Conservation (phyloP, 2,888 invertebrate genomes). For the Athrips mouffetella region DNA sequence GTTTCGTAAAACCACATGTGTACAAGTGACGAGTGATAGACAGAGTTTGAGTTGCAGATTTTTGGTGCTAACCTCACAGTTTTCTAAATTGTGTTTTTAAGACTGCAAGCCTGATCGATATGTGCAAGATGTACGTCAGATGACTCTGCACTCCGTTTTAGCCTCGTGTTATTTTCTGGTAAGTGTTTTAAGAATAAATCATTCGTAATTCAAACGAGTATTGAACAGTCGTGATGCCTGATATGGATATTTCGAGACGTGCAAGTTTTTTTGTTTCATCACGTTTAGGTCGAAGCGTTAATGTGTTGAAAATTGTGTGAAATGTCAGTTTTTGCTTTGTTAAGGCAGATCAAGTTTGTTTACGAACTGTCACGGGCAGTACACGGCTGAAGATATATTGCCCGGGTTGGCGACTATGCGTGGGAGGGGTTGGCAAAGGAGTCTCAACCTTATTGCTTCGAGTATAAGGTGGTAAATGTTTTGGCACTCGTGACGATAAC, state of each 20-base stretch:
- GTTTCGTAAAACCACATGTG: constrained; percentile 3
- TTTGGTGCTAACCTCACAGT: constrained; percentile 74
- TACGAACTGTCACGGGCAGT: constrained; percentile 80
- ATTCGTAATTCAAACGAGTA: constrained; percentile 23
- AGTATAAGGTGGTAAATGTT: constrained; percentile 30
- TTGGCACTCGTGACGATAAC: constrained; percentile 49
- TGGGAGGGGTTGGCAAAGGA: constrained; percentile 47
- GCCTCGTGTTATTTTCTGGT: constrained; percentile 63
- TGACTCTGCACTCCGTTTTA: constrained; percentile 63
- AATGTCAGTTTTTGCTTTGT: constrained; percentile 55
- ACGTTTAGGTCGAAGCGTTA: constrained; percentile 25
- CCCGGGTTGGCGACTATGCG: constrained; percentile 79
- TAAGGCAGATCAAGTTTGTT: constrained; percentile 79
- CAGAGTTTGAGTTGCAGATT: constrained; percentile 45
- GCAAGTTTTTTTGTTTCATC: constrained; percentile 4
- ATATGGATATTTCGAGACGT: constrained; percentile 31
- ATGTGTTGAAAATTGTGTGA: constrained; percentile 23
- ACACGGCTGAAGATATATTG: constrained; percentile 79
- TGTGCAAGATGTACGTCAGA: constrained; percentile 76
- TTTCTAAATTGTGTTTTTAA: constrained; percentile 73
- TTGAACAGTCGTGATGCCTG: constrained; percentile 29
- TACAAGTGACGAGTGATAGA: constrained; percentile 55
- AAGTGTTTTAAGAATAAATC: constrained; percentile 36
- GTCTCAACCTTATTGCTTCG: constrained; percentile 32
- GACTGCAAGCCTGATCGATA: constrained; percentile 78